Base-by-base conservation (phyloP, 1,140 invertebrate genomes). In the Lepidotrigona ventralis region DNA sequence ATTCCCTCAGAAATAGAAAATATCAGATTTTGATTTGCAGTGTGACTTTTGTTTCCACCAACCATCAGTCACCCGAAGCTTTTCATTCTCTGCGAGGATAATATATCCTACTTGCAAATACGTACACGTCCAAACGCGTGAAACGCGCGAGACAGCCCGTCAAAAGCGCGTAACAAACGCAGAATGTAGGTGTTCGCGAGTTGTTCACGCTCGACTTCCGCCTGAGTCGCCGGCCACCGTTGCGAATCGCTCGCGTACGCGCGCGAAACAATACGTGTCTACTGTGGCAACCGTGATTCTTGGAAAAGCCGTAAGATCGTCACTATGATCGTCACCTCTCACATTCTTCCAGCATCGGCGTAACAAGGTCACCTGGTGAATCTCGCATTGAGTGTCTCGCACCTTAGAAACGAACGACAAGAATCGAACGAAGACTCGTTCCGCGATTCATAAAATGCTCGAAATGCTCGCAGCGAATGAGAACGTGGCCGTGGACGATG, bases 361-460 rank as follows among this genome's bases (percentile, higher is more conserved):
- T 21, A 17, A 56, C 46, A n/a, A 21, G 64, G 14, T 14, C 39
- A 81, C 46, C 29, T 14, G n/a, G 63, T 21, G 15, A 73, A 56
- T 76, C 63, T 6, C 53, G 15, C 53, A 17, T 53, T 39, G n/a
- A n/a, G n/a, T n/a, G 53, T 3, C 0, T 6, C 53, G 39, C 63
- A 68, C 66, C 68, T 15, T 26, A 15, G 33, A 26, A n/a, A 63
- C 76, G 81, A 8, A 46, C 56, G 75, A 77, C 81, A 14, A n/a
- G 72, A 68, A 71, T 83, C 23, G 39, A 21, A 23, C 54, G 85
- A 60, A 23, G 56, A 76, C 66, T 71, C 58, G 79, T 66, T 81
- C 56, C 72, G 46, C 79, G 63, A 46, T 6, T 12, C 56, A 19
- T 82, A 63, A 79, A 88, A 88, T 73, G 80, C 81, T 87, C 63